Conservation (phyloP, 2,113 vertebrate species). For the Datnioides undecimradiatus region DNA sequence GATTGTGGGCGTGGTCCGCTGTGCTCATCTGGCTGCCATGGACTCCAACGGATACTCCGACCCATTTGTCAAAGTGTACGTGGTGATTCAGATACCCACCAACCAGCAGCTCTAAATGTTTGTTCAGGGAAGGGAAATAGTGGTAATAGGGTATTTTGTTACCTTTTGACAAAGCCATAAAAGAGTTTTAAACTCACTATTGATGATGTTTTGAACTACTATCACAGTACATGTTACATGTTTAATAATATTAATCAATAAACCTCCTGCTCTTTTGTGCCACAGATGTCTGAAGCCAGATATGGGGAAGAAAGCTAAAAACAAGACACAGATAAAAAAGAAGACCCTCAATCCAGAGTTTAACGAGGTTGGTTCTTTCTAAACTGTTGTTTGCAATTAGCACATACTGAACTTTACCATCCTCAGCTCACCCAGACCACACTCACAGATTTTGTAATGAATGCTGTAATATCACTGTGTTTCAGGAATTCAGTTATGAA, state of each 20-base stretch:
- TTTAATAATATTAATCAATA: neutral
- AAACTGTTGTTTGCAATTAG: neutral
- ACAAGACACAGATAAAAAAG: constrained; percentile 98
- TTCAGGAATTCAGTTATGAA: constrained; percentile 96
- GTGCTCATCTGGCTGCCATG: constrained; percentile 95
- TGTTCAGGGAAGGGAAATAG: too few relatives aligned
- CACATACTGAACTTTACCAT: neutral
- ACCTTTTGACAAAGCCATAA: too few relatives aligned
- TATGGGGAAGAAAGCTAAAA: constrained; percentile 97
- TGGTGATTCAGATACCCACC: too few relatives aligned
- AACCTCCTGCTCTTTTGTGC: neutral
- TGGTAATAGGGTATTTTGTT: too few relatives aligned
- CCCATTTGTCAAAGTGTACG: constrained; percentile 95
- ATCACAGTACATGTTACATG: neutral
- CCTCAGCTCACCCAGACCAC: neutral
- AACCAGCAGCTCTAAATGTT: too few relatives aligned
- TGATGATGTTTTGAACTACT: too few relatives aligned
- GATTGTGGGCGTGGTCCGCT: constrained; percentile 92
- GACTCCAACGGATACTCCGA: constrained; percentile 97
- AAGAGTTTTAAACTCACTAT: too few relatives aligned
- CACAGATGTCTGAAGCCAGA: constrained; percentile 94
- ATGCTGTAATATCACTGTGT: neutral
- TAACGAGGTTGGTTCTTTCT: constrained; percentile 88
- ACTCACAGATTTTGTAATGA: constrained; percentile 70
- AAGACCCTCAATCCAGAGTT: constrained; percentile 97